A percentile compares a stretch with the other conserved stretches of the same genome.
Evolutionary conservation across 2,113 vertebrate species (phyloP).

Genomic region (Canis aureus): DNA sequence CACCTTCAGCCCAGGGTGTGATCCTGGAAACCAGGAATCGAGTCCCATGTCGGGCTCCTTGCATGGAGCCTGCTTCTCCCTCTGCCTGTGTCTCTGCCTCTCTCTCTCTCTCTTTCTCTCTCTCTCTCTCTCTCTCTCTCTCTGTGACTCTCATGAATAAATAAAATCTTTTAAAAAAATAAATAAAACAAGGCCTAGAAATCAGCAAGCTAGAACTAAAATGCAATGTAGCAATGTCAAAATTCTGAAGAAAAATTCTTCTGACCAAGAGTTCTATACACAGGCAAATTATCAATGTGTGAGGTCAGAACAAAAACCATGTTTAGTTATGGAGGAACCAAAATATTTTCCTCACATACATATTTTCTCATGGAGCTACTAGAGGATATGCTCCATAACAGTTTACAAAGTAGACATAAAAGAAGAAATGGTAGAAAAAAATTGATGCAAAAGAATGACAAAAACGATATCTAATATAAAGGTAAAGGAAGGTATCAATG

Average conservation of each 20-base stretch:
- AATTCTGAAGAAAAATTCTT: neutral
- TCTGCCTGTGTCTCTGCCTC: too few relatives aligned
- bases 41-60: too few relatives aligned
- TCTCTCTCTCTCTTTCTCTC: too few relatives aligned
- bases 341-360: neutral
- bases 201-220: neutral
- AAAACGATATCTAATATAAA: neutral
- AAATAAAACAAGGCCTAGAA: neutral
- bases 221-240: neutral
- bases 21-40: too few relatives aligned
- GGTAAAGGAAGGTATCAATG: neutral
- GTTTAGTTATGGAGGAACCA: neutral
- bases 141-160: too few relatives aligned
- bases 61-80: too few relatives aligned
- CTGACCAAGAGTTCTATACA: neutral
- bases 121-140: too few relatives aligned
- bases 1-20: too few relatives aligned
- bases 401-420: neutral
- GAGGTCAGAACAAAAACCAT: neutral
- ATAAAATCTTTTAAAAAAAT: too few relatives aligned
- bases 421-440: neutral
- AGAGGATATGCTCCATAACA: neutral
- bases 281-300: neutral
- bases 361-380: neutral
- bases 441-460: neutral